phyloP scores from a whole-genome alignment of 2,888 invertebrate genomes.

The Trichogramma dendrolimi region DNA sequence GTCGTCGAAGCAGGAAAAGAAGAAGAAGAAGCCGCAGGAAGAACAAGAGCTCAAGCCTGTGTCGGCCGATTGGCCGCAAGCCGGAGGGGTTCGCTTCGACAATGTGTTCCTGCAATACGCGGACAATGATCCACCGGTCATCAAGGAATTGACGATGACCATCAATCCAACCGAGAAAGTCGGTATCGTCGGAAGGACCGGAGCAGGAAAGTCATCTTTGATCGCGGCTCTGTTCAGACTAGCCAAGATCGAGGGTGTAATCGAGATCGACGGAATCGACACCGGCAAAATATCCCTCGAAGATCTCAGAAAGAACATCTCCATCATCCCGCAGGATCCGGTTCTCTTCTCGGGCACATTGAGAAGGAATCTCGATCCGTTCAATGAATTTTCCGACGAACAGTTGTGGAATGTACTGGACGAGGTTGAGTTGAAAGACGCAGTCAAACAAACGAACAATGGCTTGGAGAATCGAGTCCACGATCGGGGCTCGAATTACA shows the following conservation, averaged over 20 bases:
- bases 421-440: slow-evolving; percentile 69
- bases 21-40: slow-evolving; percentile 17
- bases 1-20: neutral
- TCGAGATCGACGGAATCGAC: slow-evolving; percentile 60
- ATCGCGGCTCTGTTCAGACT: slow-evolving; percentile 69
- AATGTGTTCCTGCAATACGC: slow-evolving; percentile 52
- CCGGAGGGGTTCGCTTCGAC: slow-evolving; percentile 42
- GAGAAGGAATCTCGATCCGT: slow-evolving; percentile 65
- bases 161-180: slow-evolving; percentile 52
- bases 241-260: slow-evolving; percentile 58
- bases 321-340: slow-evolving; percentile 68
- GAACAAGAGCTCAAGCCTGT: slow-evolving; percentile 19
- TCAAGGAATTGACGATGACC: slow-evolving; percentile 50
- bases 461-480: slow-evolving; percentile 68
- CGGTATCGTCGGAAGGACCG: slow-evolving; percentile 64
- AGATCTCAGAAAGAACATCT: slow-evolving; percentile 58
- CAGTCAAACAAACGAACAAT: slow-evolving; percentile 54
- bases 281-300: slow-evolving; percentile 57
- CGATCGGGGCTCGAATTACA: slow-evolving; percentile 78
- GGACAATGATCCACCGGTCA: slow-evolving; percentile 51
- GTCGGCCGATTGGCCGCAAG: slow-evolving; percentile 41
- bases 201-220: slow-evolving; percentile 69
- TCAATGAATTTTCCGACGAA: slow-evolving; percentile 54
- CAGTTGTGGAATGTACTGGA: slow-evolving; percentile 55
- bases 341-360: slow-evolving; percentile 61